A percentile compares a stretch with the other conserved stretches of the same genome.
Evolutionary conservation across 2,797 vertebrate genomes (phyloP).

Genomic region (Eulemur albifrons): DNA sequence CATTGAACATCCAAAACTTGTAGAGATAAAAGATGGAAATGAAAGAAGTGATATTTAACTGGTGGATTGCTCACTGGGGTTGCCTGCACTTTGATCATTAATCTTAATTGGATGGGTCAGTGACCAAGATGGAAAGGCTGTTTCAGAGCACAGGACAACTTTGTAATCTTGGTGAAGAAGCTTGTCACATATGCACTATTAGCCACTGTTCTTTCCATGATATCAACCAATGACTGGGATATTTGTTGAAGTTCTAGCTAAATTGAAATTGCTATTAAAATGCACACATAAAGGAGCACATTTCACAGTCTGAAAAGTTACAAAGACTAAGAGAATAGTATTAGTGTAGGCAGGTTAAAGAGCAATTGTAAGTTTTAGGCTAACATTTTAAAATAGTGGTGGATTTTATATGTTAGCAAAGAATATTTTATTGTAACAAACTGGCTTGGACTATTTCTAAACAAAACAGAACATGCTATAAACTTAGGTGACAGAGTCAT

Average conservation of each 20-base stretch:
- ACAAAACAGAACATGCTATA: background rate
- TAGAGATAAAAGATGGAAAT: background rate
- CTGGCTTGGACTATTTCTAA: background rate
- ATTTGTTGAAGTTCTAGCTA: background rate
- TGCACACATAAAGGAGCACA: background rate
- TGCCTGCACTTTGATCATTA: background rate
- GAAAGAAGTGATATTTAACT: background rate
- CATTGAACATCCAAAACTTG: background rate
- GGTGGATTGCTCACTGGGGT: background rate
- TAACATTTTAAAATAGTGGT: background rate
- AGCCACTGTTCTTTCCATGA: background rate
- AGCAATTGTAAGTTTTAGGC: background rate
- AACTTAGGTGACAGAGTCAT: background rate
- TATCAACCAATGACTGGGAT: background rate
- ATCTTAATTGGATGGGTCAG: background rate
- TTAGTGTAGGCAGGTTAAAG: background rate
- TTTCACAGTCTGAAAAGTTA: background rate
- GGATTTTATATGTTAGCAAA: background rate
- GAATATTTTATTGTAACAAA: background rate
- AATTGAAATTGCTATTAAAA: background rate
- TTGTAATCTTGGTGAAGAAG: background rate
- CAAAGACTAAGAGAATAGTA: background rate
- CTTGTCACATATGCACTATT: background rate
- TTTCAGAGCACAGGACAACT: background rate
- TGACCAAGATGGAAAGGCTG: background rate